These are phyloP conservation scores for Sinocyclocheilus maitianheensis DNA, from an alignment of 2,113 vertebrate genomes.

Conservation along the genomic window DNA sequence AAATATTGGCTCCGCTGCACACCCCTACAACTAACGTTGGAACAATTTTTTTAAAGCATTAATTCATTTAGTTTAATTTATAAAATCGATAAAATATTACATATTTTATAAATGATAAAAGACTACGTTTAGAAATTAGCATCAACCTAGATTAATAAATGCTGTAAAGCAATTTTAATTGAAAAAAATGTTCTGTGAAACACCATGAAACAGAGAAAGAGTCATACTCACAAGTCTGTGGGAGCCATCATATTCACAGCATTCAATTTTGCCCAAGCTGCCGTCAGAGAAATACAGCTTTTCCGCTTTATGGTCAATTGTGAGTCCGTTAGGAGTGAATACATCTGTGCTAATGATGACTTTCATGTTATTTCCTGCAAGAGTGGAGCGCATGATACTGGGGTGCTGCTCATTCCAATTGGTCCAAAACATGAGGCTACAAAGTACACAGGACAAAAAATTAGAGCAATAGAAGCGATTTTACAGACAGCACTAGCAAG, in stretches of 20 bases:
- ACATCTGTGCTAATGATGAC: conserved; percentile 90
- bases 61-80: background rate
- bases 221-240: conserved; percentile 88
- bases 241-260: conserved; percentile 95
- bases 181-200: background rate
- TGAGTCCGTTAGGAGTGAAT: conserved; percentile 93
- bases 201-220: background rate
- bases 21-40: background rate
- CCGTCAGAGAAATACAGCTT: conserved; percentile 98
- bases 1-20: too few relatives aligned
- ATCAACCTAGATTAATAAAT: background rate
- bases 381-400: conserved; percentile 92
- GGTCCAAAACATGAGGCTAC: conserved; percentile 98
- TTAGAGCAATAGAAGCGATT: background rate
- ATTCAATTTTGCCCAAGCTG: conserved; percentile 92
- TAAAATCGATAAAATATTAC: background rate
- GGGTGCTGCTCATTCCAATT: conserved; percentile 98
- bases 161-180: too few relatives aligned
- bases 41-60: background rate
- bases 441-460: conserved; percentile 34
- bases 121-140: too few relatives aligned
- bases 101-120: too few relatives aligned
- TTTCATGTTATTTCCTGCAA: conserved; percentile 88
- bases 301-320: conserved; percentile 91
- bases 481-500: background rate